phyloP scores from a whole-genome alignment of 2,113 vertebrate genomes.

The Chaetodon auriga region DNA sequence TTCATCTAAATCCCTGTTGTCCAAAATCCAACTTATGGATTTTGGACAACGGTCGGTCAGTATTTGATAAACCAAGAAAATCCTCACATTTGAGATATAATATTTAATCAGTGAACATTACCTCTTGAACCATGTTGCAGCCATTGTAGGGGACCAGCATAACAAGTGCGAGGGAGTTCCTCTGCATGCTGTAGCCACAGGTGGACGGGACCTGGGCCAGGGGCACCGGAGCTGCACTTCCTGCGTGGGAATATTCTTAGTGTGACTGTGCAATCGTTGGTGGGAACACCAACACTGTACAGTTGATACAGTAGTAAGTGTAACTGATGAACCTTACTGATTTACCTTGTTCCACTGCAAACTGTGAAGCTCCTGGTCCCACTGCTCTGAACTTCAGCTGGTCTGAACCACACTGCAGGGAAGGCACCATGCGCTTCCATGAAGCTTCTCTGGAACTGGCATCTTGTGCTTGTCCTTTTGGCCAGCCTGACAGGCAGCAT shows the following conservation, averaged over 20 bases:
- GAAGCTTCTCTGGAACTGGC: not conserved
- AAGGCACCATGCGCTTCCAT: conserved; percentile 41
- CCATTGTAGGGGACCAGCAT: conserved; percentile 69
- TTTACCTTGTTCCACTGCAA: conserved; percentile 64
- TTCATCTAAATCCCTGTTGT: too few species aligned
- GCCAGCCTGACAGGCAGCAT: conserved; percentile 27
- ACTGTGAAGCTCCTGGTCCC: conserved; percentile 26
- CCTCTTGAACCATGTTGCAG: conserved; percentile 70
- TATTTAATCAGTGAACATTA: conserved; percentile 2
- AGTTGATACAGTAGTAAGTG: not conserved
- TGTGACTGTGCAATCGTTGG: not conserved
- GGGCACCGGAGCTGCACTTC: conserved; percentile 20
- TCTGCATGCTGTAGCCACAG: conserved; percentile 73
- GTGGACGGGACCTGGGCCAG: conserved; percentile 61
- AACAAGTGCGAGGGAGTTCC: conserved; percentile 34
- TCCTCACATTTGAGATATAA: too few species aligned
- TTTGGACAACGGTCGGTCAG: too few species aligned
- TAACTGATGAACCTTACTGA: not conserved
- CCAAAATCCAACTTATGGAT: too few species aligned
- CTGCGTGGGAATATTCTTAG: conserved; percentile 13
- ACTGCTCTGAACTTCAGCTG: conserved; percentile 65
- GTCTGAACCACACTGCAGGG: conserved; percentile 55
- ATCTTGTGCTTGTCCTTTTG: not conserved
- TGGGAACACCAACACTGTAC: not conserved
- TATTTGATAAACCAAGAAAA: too few species aligned